Evolutionary conservation across 2,888 invertebrate genomes (phyloP), one percentile per base, ranked within the genome.

Genomic region (Neuroscelio doddi): DNA sequence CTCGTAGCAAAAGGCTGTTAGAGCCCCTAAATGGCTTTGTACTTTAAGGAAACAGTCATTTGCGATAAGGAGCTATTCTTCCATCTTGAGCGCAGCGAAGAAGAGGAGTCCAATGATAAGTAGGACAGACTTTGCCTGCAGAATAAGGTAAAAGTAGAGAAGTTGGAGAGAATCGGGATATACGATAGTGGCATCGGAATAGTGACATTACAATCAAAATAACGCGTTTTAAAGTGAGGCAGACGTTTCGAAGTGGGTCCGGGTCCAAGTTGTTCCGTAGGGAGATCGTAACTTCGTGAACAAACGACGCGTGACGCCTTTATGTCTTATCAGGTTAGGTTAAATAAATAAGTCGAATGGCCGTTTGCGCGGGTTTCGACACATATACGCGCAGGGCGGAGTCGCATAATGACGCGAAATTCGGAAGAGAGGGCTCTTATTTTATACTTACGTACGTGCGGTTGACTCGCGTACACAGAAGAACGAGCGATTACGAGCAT

Each of bases 41-140:
- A 71, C 79, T 77, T 72, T 72, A 66, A 76, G 81, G 78, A 81
- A 82, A 74, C 77, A 80, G 82, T 80, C 81, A 81, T 81, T 82
- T 82, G 81, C 80, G 82, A 82, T 82, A 82, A 82, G 81, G 75
- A 75, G 72, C 75, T 71, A 74, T 74, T 72, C 68, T 62, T 68
- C 69, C 69, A 71, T 74, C 75, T 76, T 74, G 70, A 70, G 65
- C 44, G 30, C 26, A 29, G 34, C 36, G 58, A 69, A 58, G 62
- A 58, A 55, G 57, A 45, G 53, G 39, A 39, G 56, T 63, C 21
- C 55, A 45, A 34, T 27, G 53, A 53, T 58, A 66, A 68, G 63
- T 65, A 61, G 64, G 64, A 62, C 53, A 57, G 65, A 66, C 55
- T 51, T 59, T 42, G 50, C 50, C 46, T 12, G 26, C 50, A 39